Evolutionary conservation across 2,888 invertebrate genomes (phyloP), one percentile per base, ranked within the genome.

Genomic region (Clitarchus hookeri): DNA sequence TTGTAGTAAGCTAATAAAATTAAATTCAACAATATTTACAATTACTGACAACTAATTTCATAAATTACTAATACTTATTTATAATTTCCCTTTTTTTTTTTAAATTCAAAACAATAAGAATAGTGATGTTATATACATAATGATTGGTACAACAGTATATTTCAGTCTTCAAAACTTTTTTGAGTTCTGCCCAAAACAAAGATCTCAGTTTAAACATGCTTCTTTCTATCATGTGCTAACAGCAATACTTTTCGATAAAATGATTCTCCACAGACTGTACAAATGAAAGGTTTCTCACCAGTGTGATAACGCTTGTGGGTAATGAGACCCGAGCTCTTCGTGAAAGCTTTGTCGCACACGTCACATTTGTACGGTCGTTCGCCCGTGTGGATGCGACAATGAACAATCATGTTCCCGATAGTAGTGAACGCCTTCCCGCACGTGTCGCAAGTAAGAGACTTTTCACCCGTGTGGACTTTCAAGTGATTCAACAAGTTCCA

Each of bases 231-330:
- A 36, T 86, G 86, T 11, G 86, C 65, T 27, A 84, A 78, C 25
- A 86, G 27, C 13, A 84, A 87, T 0, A 92, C 92, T 0, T 93
- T 93, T 0, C 92, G 88, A 80, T 92, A 93, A 91, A 94, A 94
- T 77, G 93, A 93, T 90, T 94, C 94, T 23, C 93, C 93, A 90
- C 94, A 94, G 90, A 93, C 92, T 88, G 93, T 91, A 90, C 94
- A 94, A 87, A 93, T 92, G 91, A 94, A 93, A 65, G 94, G 94
- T 90, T 93, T 93, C 91, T 94, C 94, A 0, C 94, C 94, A 0
- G 93, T 93, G 90, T 94, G 94, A 85, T 93, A 93, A 83, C 94
- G 92, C 91, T 94, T 94, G 91, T 94, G 94, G 89, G 94, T 91
- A 25, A 93, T 93, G 88, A 94, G 90, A 91, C 94, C 93, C 89